Conservation (phyloP, 2,113 vertebrate species). For the Ginglymostoma cirratum region DNA sequence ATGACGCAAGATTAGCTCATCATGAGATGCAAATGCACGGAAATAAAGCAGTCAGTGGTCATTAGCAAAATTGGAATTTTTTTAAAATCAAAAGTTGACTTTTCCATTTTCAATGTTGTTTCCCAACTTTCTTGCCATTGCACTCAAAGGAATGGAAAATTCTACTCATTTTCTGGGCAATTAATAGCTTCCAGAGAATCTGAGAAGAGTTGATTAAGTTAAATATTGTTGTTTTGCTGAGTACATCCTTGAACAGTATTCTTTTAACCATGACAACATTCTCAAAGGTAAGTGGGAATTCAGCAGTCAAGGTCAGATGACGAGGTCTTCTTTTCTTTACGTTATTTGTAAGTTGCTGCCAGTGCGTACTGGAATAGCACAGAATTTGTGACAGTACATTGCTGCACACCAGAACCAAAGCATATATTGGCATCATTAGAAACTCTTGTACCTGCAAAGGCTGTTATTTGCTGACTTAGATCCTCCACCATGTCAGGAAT, state of each 20-base stretch:
- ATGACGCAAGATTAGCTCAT: no score
- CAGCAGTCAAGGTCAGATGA: neutral
- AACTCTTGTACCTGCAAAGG: no score
- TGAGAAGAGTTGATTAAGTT: neutral
- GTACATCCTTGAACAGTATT: neutral
- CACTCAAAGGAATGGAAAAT: no score
- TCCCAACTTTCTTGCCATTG: no score
- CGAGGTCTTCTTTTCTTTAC: neutral
- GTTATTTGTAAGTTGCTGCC: neutral
- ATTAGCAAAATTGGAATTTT: no score
- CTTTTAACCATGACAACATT: neutral
- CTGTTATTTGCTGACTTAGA: neutral
- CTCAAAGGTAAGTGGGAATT: neutral
- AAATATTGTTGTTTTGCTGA: neutral
- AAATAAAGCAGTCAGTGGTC: no score
- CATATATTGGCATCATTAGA: neutral
- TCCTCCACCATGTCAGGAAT: neutral
- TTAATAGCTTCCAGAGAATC: neutral
- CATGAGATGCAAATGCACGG: no score
- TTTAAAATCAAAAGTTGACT: no score
- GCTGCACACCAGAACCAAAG: neutral
- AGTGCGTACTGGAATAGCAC: neutral
- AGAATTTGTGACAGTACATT: neutral
- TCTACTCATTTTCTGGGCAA: neutral
- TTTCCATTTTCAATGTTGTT: no score